Conservation (phyloP, 2,888 invertebrate genomes). For the Melipona bicolor region DNA sequence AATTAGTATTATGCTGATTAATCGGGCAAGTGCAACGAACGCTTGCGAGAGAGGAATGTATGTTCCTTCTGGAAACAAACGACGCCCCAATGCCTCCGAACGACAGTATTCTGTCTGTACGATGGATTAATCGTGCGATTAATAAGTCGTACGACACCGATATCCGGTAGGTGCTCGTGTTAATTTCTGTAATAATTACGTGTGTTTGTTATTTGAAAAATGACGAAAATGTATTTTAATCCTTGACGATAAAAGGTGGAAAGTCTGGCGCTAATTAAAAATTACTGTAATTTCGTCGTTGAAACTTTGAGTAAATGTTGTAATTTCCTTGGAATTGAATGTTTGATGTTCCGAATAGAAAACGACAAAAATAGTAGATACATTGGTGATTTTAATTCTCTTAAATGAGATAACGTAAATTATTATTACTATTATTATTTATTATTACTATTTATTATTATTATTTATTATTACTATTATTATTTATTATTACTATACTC, state of each 20-base stretch:
- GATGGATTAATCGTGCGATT: constrained; percentile 23
- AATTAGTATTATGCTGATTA: constrained; percentile 65
- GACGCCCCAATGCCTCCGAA: background rate
- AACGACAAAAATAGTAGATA: no score
- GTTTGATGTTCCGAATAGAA: background rate
- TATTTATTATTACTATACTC: no score
- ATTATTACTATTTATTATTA: no score
- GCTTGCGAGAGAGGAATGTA: constrained; percentile 12
- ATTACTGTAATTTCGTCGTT: background rate
- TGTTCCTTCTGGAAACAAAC: constrained; percentile 33
- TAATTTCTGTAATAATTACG: constrained; percentile 17
- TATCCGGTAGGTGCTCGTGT: background rate
- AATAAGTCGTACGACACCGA: constrained; percentile 1
- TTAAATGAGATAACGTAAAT: no score
- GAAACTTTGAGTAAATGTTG: background rate
- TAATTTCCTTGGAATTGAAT: background rate
- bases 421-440: no score
- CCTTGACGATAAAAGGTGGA: background rate
- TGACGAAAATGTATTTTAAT: background rate
- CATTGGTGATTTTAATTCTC: no score
- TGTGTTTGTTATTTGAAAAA: background rate
- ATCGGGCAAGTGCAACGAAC: constrained; percentile 47
- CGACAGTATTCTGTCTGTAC: constrained; percentile 5
- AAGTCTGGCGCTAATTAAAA: background rate
- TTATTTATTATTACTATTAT: no score